Percentiles rank a stretch among this genome's conserved stretches.
Evolutionary conservation across 2,888 invertebrate genomes (phyloP).

Genomic region (Euphydryas editha): DNA sequence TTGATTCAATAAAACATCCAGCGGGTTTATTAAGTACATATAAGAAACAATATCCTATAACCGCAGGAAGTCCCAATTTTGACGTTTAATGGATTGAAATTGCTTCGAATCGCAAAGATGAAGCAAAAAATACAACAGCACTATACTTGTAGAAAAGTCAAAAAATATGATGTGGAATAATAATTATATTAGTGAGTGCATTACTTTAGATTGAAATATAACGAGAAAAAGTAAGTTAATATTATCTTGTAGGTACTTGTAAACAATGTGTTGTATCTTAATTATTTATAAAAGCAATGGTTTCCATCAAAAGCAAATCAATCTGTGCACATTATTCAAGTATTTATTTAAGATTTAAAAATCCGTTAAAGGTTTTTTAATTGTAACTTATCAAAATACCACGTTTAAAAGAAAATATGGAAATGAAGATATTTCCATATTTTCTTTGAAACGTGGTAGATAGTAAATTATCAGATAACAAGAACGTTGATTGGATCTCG

Average conservation of each 20-base stretch:
- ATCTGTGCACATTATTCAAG: too few relatives aligned
- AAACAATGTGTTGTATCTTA: too few relatives aligned
- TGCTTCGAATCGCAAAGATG: constrained; percentile 29
- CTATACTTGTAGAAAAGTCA: constrained; percentile 11
- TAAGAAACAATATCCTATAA: constrained; percentile 26
- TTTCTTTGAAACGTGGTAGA: constrained; percentile 46
- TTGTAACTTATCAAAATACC: too few relatives aligned
- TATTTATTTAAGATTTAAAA: background rate
- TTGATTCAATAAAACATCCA: background rate
- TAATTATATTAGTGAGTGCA: too few relatives aligned
- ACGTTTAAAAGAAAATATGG: too few relatives aligned
- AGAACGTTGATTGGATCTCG: constrained; percentile 22
- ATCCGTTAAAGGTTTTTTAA: too few relatives aligned
- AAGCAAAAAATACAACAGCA: constrained; percentile 27
- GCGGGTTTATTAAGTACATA: background rate
- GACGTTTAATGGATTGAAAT: constrained; percentile 35
- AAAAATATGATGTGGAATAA: too few relatives aligned
- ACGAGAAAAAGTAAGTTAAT: too few relatives aligned
- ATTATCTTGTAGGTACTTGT: too few relatives aligned
- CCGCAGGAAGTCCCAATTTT: constrained; percentile 37
- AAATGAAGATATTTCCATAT: background rate
- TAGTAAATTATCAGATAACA: constrained; percentile 28
- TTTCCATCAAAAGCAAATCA: too few relatives aligned
- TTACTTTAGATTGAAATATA: too few relatives aligned
- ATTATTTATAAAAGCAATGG: too few relatives aligned